Base-by-base conservation (phyloP, 2,797 vertebrate species). In the Thaleichthys pacificus region DNA sequence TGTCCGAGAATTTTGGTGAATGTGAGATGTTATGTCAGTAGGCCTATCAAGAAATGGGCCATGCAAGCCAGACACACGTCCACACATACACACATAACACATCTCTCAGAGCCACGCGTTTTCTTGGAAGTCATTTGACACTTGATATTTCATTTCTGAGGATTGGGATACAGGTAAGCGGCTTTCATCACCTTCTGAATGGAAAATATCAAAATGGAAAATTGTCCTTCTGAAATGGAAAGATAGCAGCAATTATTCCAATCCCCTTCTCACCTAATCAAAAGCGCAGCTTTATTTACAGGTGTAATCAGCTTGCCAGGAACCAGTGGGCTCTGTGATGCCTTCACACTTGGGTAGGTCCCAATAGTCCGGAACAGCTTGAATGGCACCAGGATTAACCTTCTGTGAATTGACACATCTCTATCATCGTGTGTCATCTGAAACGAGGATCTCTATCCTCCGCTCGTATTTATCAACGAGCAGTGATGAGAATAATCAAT, bases 401-500 rank as follows among this genome's bases (percentile, higher is more conserved):
- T 30, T 28, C 82, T 21, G 70, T 2, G 42, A 80, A 72, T 71
- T 77, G 87, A 87, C 84, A 79, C 66, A 70, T 91, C 86, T 91
- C 85, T 74, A 86, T 90, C 86, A 76, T 79, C 81, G 77, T 54
- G 61, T 70, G 83, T 87, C 82, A 79, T 84, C 78, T 78, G 79
- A 77, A 89, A 88, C 67, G 72, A 84, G 62, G 76, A 82, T 83
- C 86, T 85, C 79, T 65, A 72, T 73, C 82, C 74, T 81, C 58
- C 57, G 77, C 83, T 86, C 72, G 82, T 75, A 83, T 89, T 86
- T 61, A 85, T 87, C 85, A 89, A 63, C 85, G 85, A 77, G 80
- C 66, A 72, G 79, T 69, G 73, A 80, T 72, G 80, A 84, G 82
- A 85, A 91, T 92, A 92, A 92, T 92, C 90, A 91, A 85, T 89